Evolutionary conservation across 2,113 vertebrate species (phyloP).

Genomic region (Vidua chalybeata): DNA sequence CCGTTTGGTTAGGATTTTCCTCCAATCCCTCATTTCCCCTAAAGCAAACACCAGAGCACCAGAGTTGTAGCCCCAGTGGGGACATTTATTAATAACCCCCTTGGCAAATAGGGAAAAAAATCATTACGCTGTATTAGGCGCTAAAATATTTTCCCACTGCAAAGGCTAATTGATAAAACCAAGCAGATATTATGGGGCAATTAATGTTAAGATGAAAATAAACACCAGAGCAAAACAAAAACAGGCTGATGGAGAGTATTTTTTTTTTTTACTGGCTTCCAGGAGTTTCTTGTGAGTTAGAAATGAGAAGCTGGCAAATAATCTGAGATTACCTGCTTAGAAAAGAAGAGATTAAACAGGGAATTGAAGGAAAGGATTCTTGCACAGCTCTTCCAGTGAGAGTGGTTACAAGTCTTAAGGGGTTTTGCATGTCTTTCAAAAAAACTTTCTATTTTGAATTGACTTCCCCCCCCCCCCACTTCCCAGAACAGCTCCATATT

Average conservation of each 20-base stretch:
- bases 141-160: slow-evolving; percentile 73
- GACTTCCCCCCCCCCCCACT: not conserved
- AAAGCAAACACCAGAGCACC: slow-evolving; percentile 81
- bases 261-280: not conserved
- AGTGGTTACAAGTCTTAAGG: not conserved
- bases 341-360: not conserved
- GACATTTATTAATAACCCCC: slow-evolving; percentile 82
- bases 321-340: slow-evolving; percentile 12
- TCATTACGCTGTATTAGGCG: slow-evolving; percentile 75
- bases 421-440: not conserved
- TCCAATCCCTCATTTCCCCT: slow-evolving; percentile 80
- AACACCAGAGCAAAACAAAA: slow-evolving; percentile 65
- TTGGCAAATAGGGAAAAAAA: slow-evolving; percentile 79
- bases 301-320: slow-evolving; percentile 39
- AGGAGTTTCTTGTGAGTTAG: not conserved
- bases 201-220: slow-evolving; percentile 72
- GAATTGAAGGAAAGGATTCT: slow-evolving; percentile 8
- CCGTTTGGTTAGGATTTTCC: slow-evolving; percentile 82
- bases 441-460: not conserved
- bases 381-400: not conserved
- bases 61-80: slow-evolving; percentile 76
- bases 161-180: slow-evolving; percentile 78
- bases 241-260: not conserved
- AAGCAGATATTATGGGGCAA: slow-evolving; percentile 65
- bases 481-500: not conserved